Percentiles rank a stretch among this genome's conserved stretches.
Evolutionary conservation across 2,888 invertebrate species (phyloP).

Genomic region (Microctonus aethiopoides): DNA sequence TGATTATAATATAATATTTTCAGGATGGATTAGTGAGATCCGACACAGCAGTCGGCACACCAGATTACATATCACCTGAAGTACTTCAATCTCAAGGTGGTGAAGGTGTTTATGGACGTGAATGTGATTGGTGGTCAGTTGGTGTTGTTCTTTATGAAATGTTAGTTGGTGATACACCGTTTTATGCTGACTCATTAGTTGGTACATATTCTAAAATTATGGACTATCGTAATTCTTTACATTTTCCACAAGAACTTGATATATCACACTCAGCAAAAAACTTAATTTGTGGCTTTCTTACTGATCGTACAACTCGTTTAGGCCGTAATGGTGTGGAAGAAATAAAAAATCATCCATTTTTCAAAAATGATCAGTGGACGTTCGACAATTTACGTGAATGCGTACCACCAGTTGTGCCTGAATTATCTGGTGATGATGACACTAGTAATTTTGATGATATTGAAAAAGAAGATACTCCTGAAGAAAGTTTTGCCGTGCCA

Average conservation of each 20-base stretch:
- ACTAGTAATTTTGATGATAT: conserved; percentile 99
- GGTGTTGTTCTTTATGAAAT: conserved; percentile 99
- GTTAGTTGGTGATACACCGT: conserved; percentile 98
- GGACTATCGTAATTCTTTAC: conserved; percentile 96
- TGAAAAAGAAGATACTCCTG: conserved; percentile 91
- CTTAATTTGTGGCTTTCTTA: conserved; percentile 92
- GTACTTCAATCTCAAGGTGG: conserved; percentile 97
- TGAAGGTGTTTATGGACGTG: conserved; percentile 94
- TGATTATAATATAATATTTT: conserved; percentile 20
- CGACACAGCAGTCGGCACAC: conserved; percentile 98
- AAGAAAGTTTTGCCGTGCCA: conserved; percentile 95
- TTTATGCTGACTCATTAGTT: conserved; percentile 97
- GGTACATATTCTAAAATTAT: conserved; percentile 99
- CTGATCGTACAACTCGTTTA: conserved; percentile 88
- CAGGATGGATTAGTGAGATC: conserved; percentile 94
- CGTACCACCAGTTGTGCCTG: conserved; percentile 96
- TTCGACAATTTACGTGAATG: conserved; percentile 95
- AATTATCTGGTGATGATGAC: conserved; percentile 95
- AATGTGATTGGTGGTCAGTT: conserved; percentile 99
- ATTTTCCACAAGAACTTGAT: conserved; percentile 93
- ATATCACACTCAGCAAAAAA: conserved; percentile 89
- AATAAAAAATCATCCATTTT: conserved; percentile 95
- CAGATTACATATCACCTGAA: conserved; percentile 99
- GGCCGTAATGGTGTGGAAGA: conserved; percentile 94
- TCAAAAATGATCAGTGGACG: conserved; percentile 97